Evolutionary conservation across 1,140 invertebrate genomes (phyloP).

Genomic region (Leptinotarsa undecemlineata): DNA sequence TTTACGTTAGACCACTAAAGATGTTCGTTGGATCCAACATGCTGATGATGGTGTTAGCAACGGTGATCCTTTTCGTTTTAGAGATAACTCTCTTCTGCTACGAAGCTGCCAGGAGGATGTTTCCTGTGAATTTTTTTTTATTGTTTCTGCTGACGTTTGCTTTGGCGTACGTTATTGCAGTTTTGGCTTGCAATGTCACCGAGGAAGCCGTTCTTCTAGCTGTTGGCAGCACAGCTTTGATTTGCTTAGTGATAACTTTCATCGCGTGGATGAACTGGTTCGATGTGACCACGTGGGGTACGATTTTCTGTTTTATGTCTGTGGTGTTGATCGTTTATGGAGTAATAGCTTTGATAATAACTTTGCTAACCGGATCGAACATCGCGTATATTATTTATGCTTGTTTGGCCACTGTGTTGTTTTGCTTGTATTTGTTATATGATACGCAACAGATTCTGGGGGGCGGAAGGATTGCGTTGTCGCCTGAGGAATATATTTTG

Average conservation of each 20-base stretch:
- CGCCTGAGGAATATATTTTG: slow-evolving; percentile 48
- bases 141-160: slow-evolving; percentile 38
- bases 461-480: slow-evolving; percentile 40
- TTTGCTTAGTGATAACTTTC: slow-evolving; percentile 37
- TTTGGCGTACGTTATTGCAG: slow-evolving; percentile 36
- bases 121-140: slow-evolving; percentile 42
- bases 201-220: slow-evolving; percentile 31
- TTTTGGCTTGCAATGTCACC: slow-evolving; percentile 4
- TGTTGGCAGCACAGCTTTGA: slow-evolving; percentile 31
- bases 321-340: slow-evolving; percentile 38
- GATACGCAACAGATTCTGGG: slow-evolving; percentile 47
- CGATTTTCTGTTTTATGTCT: slow-evolving; percentile 33
- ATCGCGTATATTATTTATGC: slow-evolving; percentile 34
- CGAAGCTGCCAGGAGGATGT: slow-evolving; percentile 28
- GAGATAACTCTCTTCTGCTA: slow-evolving; percentile 35
- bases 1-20: slow-evolving; percentile 26
- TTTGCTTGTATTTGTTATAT: slow-evolving; percentile 41
- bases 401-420: slow-evolving; percentile 25
- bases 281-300: slow-evolving; percentile 43
- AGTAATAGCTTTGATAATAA: slow-evolving; percentile 35
- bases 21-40: slow-evolving; percentile 25
- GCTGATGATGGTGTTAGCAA: slow-evolving; percentile 22
- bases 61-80: slow-evolving; percentile 11
- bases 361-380: slow-evolving; percentile 21
- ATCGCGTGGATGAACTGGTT: slow-evolving; percentile 42